These are phyloP conservation scores for Hydractinia echinata DNA, from an alignment of 30 jellyfish, hydroid and myxozoan species.

Conservation along the genomic window DNA sequence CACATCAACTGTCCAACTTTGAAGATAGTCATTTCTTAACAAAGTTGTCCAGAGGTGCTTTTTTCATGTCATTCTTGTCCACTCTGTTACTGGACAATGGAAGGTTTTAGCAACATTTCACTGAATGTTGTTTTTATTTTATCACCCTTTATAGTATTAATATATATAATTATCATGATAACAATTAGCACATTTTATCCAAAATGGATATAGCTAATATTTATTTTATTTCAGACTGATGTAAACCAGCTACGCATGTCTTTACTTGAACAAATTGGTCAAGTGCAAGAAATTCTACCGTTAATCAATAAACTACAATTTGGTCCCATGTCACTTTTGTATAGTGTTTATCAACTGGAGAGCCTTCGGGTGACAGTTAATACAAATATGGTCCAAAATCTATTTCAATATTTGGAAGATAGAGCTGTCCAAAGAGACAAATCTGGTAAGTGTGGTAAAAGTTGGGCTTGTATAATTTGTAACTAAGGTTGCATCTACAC, in stretches of 20 bases:
- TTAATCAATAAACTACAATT: slow-evolving; percentile 67
- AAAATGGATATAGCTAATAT: no score
- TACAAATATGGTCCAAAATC: slow-evolving; percentile 60
- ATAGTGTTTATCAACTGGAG: slow-evolving; percentile 81
- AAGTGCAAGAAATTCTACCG: slow-evolving; percentile 64
- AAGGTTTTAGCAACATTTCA: no score
- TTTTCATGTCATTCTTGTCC: no score
- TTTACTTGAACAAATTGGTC: slow-evolving; percentile 74
- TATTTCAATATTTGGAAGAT: slow-evolving; percentile 77
- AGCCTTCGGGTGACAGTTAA: slow-evolving; percentile 67
- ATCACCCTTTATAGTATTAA: no score
- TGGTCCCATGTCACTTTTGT: slow-evolving; percentile 78
- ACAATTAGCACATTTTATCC: no score
- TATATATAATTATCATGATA: no score
- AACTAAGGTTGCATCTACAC: neutral
- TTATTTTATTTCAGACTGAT: slow-evolving; percentile 46
- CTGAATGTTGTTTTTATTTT: no score
- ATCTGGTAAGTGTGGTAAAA: slow-evolving; percentile 41
- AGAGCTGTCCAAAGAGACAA: slow-evolving; percentile 86
- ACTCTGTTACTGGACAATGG: no score
- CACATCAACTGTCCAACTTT: no score
- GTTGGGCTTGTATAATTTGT: neutral
- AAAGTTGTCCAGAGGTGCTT: no score
- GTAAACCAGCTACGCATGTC: slow-evolving; percentile 73
- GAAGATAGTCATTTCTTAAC: no score